Evolutionary conservation across 2,888 invertebrate species (phyloP).

Genomic region (Patella ulyssiponensis): DNA sequence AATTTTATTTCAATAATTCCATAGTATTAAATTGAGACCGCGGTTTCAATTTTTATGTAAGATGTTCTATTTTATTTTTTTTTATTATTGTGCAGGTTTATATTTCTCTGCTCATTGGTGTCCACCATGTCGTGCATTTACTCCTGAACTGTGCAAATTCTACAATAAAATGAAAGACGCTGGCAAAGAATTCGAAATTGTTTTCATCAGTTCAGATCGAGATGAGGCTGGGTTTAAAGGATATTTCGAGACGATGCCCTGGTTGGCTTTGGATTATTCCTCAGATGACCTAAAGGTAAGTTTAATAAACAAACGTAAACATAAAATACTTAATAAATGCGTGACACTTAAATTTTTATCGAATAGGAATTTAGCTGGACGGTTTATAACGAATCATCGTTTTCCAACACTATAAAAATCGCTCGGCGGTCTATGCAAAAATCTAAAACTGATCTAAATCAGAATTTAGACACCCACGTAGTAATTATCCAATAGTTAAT

Average conservation of each 20-base stretch:
- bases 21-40: too few species aligned
- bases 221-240: constrained; percentile 65
- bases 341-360: too few species aligned
- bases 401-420: too few species aligned
- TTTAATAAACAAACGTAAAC: neutral
- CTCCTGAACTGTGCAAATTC: constrained; percentile 71
- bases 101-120: constrained; percentile 76
- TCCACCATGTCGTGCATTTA: constrained; percentile 74
- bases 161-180: constrained; percentile 68
- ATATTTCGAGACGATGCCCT: constrained; percentile 73
- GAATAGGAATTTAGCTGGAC: too few species aligned
- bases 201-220: constrained; percentile 75
- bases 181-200: constrained; percentile 72
- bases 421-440: too few species aligned
- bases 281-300: constrained; percentile 49
- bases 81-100: constrained; percentile 59
- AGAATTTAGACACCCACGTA: too few species aligned
- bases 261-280: constrained; percentile 71
- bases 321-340: too few species aligned
- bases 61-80: neutral
- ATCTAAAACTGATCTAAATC: too few species aligned
- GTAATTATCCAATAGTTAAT: too few species aligned
- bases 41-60: too few species aligned
- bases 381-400: too few species aligned
- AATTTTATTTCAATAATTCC: too few species aligned